Evolutionary conservation across 2,797 vertebrate genomes (phyloP), one percentile per base, ranked within the genome.

Genomic region (Odontamblyopus lacepedii): DNA sequence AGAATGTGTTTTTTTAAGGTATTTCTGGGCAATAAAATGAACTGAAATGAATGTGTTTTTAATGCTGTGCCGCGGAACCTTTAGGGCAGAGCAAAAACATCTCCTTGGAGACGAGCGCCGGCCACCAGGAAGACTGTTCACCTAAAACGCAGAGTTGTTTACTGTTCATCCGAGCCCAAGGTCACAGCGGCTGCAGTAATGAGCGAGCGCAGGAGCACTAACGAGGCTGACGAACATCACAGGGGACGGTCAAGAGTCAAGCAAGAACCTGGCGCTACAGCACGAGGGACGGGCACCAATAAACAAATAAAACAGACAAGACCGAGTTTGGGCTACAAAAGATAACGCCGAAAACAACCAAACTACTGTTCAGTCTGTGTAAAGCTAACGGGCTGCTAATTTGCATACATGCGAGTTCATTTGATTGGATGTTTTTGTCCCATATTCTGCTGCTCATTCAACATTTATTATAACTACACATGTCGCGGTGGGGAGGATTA

Each of bases 141-240:
- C 6, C 7, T 30, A 15, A 30, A 16, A 30, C 18, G 27, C 16
- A 30, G 5, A 15, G 27, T 19, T 30, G 70, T 79, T 80, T 76
- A 74, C 61, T 19, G 18, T 11, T 74, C 63, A 82, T 66, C 38
- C 80, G 72, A 85, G 81, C 83, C 85, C 73, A 51, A 69, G 70
- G 67, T 12, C 84, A 61, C 87, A 86, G 81, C 87, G 86, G 35
- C 77, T 77, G 51, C 44, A 76, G 76, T 84, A 88, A 90, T 83
- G 71, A 86, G 82, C 30, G 26, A 67, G 67, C n/a, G 63, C 55
- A 66, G 53, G 69, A 13, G 55, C 44, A 67, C 50, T 87, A 87
- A 85, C 7, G 55, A 89, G 80, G 35, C 59, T 78, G 77, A 79
- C 12, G 9, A 77, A 74, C 69, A 66, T 80, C 77, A 79, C 77